These are phyloP conservation scores for Cheiracanthium punctorium DNA, from an alignment of 2,888 invertebrate species.

Conservation along the genomic window DNA sequence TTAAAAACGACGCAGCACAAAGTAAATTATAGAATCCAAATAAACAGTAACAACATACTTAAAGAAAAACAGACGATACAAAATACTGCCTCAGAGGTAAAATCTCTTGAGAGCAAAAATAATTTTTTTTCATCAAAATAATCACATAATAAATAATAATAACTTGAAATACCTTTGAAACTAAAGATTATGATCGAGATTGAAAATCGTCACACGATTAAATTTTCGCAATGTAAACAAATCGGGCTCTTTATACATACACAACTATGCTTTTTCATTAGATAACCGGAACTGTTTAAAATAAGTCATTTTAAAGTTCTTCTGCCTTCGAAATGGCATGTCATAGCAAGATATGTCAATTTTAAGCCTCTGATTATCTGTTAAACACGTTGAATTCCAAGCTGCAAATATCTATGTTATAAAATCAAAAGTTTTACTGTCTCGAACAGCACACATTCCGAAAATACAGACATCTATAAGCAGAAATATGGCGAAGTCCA, in stretches of 20 bases:
- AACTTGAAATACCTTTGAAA: too few relatives aligned
- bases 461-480: constrained; percentile 17
- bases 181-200: not conserved
- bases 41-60: too few relatives aligned
- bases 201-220: constrained; percentile 26
- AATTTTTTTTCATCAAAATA: too few relatives aligned
- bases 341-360: not conserved
- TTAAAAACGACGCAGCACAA: too few relatives aligned
- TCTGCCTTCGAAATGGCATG: constrained; percentile 14
- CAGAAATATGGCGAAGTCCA: constrained; percentile 68
- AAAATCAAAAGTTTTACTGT: not conserved
- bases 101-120: too few relatives aligned
- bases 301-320: constrained; percentile 13
- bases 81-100: too few relatives aligned
- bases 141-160: too few relatives aligned
- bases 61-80: too few relatives aligned
- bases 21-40: too few relatives aligned
- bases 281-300: constrained; percentile 63
- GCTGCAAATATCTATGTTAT: not conserved
- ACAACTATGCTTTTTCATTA: constrained; percentile 44
- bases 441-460: not conserved
- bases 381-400: not conserved
- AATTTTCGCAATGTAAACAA: constrained; percentile 54
- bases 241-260: constrained; percentile 27
- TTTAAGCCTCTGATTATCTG: not conserved